Evolutionary conservation across 92 coral and sea anemone genomes (phyloP).

Genomic region (Paragorgia papillata): DNA sequence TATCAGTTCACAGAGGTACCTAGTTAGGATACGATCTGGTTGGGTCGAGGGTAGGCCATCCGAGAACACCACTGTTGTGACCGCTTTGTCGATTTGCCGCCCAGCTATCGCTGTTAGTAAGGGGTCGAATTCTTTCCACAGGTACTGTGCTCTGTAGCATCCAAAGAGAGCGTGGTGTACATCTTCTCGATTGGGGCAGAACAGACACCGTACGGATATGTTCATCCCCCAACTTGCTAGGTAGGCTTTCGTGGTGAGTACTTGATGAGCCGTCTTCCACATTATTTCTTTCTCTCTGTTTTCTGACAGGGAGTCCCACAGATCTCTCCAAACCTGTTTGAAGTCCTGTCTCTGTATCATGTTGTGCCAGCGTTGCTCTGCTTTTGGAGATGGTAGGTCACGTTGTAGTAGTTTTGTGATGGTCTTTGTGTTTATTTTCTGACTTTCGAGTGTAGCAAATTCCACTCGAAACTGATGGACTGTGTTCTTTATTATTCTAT

Average conservation of each 20-base stretch:
- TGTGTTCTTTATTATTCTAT: not conserved
- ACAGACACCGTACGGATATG: not conserved
- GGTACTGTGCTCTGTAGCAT: not conserved
- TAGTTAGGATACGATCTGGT: too few species aligned
- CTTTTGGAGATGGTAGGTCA: not conserved
- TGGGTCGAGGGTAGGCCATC: too few species aligned
- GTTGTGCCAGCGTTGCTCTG: not conserved
- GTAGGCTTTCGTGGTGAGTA: conserved; percentile 22
- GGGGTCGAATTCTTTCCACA: too few species aligned
- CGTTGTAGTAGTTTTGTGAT: not conserved
- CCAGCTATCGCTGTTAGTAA: too few species aligned
- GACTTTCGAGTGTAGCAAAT: not conserved
- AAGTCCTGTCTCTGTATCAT: not conserved
- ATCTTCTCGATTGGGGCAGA: not conserved
- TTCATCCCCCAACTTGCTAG: conserved; percentile 25
- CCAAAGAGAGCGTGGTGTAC: not conserved
- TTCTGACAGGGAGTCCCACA: not conserved
- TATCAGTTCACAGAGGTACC: too few species aligned
- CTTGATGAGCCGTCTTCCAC: conserved; percentile 53
- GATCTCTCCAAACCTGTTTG: not conserved
- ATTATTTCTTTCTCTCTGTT: not conserved
- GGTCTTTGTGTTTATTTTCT: not conserved
- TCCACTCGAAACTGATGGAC: not conserved
- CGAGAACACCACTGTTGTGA: too few species aligned
- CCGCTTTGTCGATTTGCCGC: too few species aligned